Percentiles rank a stretch among this genome's conserved stretches.
These are phyloP conservation scores for Chamaedrilus cognettii DNA, from an alignment of 2,888 invertebrate genomes.

Conservation along the genomic window DNA sequence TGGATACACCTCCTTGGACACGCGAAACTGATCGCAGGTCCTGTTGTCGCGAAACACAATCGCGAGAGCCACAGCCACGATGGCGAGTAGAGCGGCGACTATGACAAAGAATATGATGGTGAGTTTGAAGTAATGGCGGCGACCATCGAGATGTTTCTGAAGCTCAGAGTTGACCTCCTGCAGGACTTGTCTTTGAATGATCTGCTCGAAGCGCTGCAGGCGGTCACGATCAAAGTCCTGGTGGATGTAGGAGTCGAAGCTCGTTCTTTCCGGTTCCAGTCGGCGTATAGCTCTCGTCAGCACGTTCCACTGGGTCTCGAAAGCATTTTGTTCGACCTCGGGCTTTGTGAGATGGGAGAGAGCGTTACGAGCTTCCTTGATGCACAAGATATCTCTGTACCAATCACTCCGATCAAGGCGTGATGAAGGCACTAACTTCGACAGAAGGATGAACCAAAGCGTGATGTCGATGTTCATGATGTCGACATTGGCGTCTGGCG, in stretches of 20 bases:
- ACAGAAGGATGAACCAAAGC: neutral
- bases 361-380: neutral
- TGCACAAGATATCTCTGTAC: neutral
- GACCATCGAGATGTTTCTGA: neutral
- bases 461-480: neutral
- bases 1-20: too few relatives aligned
- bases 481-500: neutral
- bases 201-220: neutral
- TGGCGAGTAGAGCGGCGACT: neutral
- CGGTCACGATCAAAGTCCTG: neutral
- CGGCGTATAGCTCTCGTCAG: neutral
- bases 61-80: neutral
- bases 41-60: neutral
- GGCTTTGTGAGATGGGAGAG: neutral
- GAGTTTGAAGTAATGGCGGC: neutral
- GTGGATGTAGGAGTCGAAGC: neutral
- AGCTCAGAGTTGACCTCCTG: neutral
- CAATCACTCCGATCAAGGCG: neutral
- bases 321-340: neutral
- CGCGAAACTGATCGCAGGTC: neutral
- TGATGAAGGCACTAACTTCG: neutral
- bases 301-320: neutral
- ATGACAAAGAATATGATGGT: too few relatives aligned
- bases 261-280: neutral
- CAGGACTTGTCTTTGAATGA: neutral